Conservation (phyloP, 2,797 vertebrate genomes). For the Thalassophryne amazonica region DNA sequence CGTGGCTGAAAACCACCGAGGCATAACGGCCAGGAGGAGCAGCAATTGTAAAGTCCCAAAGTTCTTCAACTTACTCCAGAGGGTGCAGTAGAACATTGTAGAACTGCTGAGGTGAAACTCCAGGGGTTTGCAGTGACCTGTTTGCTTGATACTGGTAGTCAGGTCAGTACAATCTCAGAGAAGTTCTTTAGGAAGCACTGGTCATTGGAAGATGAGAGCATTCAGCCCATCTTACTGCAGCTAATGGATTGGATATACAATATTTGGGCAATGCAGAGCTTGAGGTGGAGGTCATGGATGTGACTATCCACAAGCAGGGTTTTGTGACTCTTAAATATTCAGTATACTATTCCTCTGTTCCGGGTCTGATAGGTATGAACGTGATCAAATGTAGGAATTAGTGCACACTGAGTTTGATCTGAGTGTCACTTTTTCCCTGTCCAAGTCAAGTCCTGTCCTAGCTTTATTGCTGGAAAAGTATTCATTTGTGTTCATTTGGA, state of each 20-base stretch:
- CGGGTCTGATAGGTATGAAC: slow-evolving; percentile 15
- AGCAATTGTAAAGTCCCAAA: too few relatives aligned
- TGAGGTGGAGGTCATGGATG: neutral
- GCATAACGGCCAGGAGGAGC: too few relatives aligned
- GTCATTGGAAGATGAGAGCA: neutral
- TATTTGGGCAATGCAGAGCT: slow-evolving; percentile 9
- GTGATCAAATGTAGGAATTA: neutral
- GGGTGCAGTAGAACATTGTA: neutral
- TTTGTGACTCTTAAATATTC: slow-evolving; percentile 6
- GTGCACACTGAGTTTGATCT: neutral
- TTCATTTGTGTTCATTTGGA: too few relatives aligned
- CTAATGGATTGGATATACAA: slow-evolving; percentile 8
- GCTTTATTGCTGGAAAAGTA: too few relatives aligned
- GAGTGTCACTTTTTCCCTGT: too few relatives aligned
- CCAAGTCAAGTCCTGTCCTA: too few relatives aligned
- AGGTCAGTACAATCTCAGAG: slow-evolving; percentile 1
- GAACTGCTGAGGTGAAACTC: neutral
- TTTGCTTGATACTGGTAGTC: slow-evolving; percentile 5
- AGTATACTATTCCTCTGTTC: too few relatives aligned
- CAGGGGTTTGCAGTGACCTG: neutral
- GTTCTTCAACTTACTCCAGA: too few relatives aligned
- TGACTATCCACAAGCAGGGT: neutral
- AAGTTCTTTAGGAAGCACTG: neutral
- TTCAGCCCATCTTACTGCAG: neutral
- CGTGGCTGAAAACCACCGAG: too few relatives aligned